Evolutionary conservation across 2,888 invertebrate species (phyloP).

Genomic region (Miltochrista miniata): DNA sequence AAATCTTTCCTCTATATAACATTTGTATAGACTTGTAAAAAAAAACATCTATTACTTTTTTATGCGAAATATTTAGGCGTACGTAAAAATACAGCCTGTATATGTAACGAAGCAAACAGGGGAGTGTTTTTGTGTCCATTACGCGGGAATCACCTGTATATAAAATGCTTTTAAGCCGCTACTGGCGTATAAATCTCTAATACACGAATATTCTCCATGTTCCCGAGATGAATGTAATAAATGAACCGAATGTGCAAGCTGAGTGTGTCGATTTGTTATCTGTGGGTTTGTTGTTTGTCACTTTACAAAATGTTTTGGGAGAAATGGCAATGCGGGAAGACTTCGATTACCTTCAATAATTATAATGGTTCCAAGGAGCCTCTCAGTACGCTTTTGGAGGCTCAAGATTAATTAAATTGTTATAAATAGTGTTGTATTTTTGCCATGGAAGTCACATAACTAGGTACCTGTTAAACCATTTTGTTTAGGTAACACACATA

Average conservation of each 20-base stretch:
- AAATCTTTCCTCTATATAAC: no score
- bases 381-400: no score
- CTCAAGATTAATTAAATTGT: no score
- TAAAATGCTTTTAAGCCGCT: constrained; percentile 25
- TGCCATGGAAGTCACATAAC: no score
- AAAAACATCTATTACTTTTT: no score
- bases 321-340: not conserved
- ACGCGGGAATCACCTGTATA: constrained; percentile 18
- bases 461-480: no score
- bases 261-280: constrained; percentile 20
- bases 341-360: no score
- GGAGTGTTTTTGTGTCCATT: constrained; percentile 11
- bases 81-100: not conserved
- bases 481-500: no score
- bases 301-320: constrained; percentile 28
- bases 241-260: constrained; percentile 14
- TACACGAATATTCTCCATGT: constrained; percentile 13
- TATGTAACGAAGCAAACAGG: not conserved
- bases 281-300: constrained; percentile 2
- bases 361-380: no score
- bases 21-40: no score
- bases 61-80: no score
- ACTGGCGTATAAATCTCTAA: constrained; percentile 21
- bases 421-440: no score
- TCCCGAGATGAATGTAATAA: constrained; percentile 28